Evolutionary conservation across 1,140 invertebrate species (phyloP).

Genomic region (Leptonema lineaticorne): DNA sequence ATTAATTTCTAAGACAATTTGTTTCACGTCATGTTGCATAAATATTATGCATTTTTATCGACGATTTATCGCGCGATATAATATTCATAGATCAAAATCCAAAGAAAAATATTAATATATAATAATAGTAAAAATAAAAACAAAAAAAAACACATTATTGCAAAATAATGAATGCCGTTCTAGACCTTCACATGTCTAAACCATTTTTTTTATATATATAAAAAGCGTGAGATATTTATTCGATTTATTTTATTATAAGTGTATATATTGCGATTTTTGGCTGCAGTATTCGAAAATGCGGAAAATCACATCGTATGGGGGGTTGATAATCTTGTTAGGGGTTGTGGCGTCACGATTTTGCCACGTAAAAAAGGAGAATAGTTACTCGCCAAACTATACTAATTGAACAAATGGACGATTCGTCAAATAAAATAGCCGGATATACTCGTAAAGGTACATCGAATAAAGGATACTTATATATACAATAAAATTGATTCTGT

Average conservation of each 20-base stretch:
- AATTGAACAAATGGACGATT: constrained; percentile 19
- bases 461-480: background rate
- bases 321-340: constrained; percentile 2
- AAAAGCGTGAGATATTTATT: too few relatives aligned
- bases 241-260: too few relatives aligned
- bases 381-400: background rate
- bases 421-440: background rate
- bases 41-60: background rate
- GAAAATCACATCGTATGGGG: background rate
- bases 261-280: constrained; percentile 3
- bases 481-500: too few relatives aligned
- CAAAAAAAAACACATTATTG: too few relatives aligned
- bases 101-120: too few relatives aligned
- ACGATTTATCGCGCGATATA: background rate
- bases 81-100: constrained; percentile 2
- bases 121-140: too few relatives aligned
- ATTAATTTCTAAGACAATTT: background rate
- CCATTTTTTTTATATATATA: too few relatives aligned
- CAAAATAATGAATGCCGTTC: too few relatives aligned
- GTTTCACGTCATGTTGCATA: background rate
- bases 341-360: constrained; percentile 10
- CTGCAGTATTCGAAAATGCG: background rate
- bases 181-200: too few relatives aligned
- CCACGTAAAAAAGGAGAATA: background rate
- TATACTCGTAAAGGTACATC: constrained; percentile 13